Evolutionary conservation across 2,113 vertebrate genomes (phyloP).

Genomic region (Dendropsophus ebraccatus): DNA sequence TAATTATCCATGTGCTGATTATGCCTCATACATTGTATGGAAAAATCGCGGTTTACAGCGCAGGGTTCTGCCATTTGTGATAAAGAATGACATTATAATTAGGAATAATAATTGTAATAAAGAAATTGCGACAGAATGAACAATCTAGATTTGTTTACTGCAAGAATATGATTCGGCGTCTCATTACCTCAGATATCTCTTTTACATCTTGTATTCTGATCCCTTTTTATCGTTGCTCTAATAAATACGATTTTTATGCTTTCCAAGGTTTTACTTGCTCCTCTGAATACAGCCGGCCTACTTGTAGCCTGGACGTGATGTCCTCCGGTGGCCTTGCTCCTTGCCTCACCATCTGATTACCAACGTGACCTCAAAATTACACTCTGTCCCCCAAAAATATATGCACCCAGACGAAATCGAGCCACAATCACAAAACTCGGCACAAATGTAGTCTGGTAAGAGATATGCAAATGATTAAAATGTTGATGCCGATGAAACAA

Average conservation of each 20-base stretch:
- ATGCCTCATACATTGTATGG: background rate
- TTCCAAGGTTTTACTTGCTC: background rate
- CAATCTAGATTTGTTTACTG: background rate
- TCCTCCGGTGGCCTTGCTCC: no score
- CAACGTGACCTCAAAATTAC: no score
- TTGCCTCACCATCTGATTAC: no score
- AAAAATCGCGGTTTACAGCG: background rate
- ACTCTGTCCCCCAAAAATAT: no score
- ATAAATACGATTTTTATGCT: background rate
- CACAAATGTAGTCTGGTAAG: no score
- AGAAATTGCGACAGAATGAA: background rate
- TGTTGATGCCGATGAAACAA: no score
- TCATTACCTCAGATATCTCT: background rate
- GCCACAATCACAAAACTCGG: no score
- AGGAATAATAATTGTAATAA: background rate
- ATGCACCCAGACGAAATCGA: no score
- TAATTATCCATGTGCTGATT: background rate
- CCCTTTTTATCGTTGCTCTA: background rate
- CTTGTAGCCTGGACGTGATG: background rate
- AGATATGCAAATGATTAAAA: no score
- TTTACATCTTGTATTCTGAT: background rate
- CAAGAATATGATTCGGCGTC: background rate
- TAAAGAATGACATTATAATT: constrained; percentile 20
- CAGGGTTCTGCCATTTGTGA: background rate
- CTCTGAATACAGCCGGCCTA: no score